Percentiles rank a stretch among this genome's conserved stretches.
phyloP scores from a whole-genome alignment of 1,140 invertebrate species.

The Zelostemma sp. region DNA sequence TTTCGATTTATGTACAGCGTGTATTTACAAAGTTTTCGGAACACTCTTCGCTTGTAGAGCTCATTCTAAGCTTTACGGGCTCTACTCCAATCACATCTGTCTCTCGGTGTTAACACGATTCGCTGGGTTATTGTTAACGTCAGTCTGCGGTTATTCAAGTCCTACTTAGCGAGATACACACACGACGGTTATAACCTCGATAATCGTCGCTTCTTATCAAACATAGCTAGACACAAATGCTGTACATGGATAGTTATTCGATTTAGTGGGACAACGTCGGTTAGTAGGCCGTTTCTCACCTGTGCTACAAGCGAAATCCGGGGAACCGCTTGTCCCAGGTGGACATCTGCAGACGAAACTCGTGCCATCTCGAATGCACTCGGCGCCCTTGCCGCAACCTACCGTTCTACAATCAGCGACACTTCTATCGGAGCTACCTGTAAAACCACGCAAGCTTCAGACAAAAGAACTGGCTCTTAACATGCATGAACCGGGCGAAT shows the following conservation, averaged over 20 bases:
- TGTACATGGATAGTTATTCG: conserved; percentile 64
- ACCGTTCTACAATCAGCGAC: conserved; percentile 82
- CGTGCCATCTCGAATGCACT: conserved; percentile 83
- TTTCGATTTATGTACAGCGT: conserved; percentile 60
- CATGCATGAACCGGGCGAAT: too few relatives aligned
- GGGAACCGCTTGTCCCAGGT: conserved; percentile 79
- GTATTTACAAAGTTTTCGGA: conserved; percentile 21
- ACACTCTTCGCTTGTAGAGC: conserved; percentile 36
- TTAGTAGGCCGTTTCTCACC: conserved; percentile 74
- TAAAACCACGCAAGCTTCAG: too few relatives aligned
- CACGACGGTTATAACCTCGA: conserved; percentile 62
- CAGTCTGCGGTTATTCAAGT: conserved; percentile 48
- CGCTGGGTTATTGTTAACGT: conserved; percentile 59
- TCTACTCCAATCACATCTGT: conserved; percentile 70
- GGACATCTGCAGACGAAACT: conserved; percentile 87
- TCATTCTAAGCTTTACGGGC: conserved; percentile 37
- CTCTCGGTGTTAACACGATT: conserved; percentile 66
- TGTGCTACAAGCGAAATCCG: conserved; percentile 80
- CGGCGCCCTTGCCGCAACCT: conserved; percentile 85
- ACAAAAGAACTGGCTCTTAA: too few relatives aligned
- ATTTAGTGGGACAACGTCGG: conserved; percentile 49
- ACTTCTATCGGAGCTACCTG: conserved; percentile 76
- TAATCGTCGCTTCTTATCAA: conserved; percentile 53
- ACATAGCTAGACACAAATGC: conserved; percentile 67
- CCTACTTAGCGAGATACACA: conserved; percentile 57